These are phyloP conservation scores for Lamellibrachia columna DNA, from an alignment of 2,888 invertebrate genomes.

Conservation along the genomic window DNA sequence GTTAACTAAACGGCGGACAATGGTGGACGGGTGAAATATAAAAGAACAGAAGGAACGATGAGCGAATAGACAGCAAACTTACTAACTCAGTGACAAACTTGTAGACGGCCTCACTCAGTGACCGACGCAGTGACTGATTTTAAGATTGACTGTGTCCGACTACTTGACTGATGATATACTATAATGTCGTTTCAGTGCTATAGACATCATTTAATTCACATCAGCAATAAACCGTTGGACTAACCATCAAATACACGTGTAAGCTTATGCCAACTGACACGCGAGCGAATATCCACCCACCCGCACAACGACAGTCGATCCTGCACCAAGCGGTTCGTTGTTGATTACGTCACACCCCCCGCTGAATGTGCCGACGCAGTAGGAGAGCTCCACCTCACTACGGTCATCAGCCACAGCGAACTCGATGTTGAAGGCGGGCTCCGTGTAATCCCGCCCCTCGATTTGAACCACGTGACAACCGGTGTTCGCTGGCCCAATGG, in stretches of 20 bases:
- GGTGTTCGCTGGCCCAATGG: neutral
- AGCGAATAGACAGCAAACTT: too few relatives aligned
- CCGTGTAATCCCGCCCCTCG: conserved; percentile 43
- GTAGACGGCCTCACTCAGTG: too few relatives aligned
- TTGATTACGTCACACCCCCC: conserved; percentile 23
- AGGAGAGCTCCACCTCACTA: conserved; percentile 13
- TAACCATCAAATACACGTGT: neutral
- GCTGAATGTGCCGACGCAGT: conserved; percentile 24
- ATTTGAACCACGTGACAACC: conserved; percentile 38
- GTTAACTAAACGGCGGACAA: too few relatives aligned
- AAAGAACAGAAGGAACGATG: too few relatives aligned
- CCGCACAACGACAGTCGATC: neutral
- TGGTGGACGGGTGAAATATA: too few relatives aligned
- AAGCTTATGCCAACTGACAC: neutral
- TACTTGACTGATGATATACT: too few relatives aligned
- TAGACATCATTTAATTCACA: neutral
- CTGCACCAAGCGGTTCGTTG: conserved; percentile 7
- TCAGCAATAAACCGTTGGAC: neutral
- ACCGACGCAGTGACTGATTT: too few relatives aligned
- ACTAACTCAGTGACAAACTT: too few relatives aligned
- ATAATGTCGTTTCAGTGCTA: neutral
- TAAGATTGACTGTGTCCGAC: too few relatives aligned
- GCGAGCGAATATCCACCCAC: neutral
- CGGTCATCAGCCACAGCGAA: conserved; percentile 18
- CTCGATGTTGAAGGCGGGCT: conserved; percentile 43